Percentiles rank a stretch among this genome's conserved stretches.
Evolutionary conservation across 2,797 vertebrate species (phyloP).

Genomic region (Helicolenus hilgendorfi): DNA sequence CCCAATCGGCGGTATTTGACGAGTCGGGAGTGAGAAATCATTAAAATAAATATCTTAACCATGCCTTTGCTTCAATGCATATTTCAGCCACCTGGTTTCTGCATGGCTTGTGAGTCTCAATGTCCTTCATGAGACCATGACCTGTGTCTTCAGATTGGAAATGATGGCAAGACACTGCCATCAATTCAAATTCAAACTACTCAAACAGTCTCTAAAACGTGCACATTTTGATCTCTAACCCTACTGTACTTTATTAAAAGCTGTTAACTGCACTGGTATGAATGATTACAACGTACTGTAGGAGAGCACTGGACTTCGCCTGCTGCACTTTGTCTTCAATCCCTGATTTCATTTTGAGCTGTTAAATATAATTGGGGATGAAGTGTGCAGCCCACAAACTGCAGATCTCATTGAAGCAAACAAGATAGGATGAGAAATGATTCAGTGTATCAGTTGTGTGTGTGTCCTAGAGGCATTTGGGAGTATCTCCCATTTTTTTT

Average conservation of each 20-base stretch:
- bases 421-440: conserved; percentile 40
- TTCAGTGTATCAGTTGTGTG: conserved; percentile 39
- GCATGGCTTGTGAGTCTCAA: too few species aligned
- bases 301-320: not conserved
- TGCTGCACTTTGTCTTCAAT: conserved; percentile 22
- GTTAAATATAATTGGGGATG: conserved; percentile 55
- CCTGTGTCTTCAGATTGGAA: not conserved
- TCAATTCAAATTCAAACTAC: not conserved
- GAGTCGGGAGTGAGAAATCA: not conserved
- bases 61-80: not conserved
- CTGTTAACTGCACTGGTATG: not conserved
- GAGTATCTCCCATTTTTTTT: conserved; percentile 10
- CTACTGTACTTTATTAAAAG: not conserved
- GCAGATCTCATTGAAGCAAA: conserved; percentile 42
- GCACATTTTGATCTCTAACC: not conserved
- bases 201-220: not conserved
- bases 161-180: not conserved
- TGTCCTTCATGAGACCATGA: not conserved
- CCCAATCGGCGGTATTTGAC: too few species aligned
- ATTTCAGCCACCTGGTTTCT: not conserved
- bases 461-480: conserved; percentile 33
- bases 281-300: not conserved
- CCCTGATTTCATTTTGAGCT: conserved; percentile 47
- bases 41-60: not conserved
- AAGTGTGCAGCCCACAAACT: conserved; percentile 44